Evolutionary conservation across 1,140 invertebrate genomes (phyloP), one percentile per base, ranked within the genome.

Genomic region (Heliconius hermathena): DNA sequence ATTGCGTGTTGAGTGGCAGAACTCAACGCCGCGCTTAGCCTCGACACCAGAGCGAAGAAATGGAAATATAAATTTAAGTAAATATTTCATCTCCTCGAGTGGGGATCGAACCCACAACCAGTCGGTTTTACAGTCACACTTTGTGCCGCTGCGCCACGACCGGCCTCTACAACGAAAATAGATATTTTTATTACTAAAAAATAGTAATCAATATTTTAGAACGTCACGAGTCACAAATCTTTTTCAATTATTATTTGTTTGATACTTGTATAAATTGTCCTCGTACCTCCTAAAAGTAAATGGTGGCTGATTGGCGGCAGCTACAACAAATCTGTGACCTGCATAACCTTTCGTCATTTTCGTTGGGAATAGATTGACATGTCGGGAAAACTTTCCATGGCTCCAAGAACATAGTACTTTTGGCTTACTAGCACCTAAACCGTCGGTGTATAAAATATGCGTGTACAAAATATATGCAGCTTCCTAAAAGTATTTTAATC

Each of bases 381-480:
- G 86, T 74, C 96, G 95, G 2, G 96, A 96, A 76, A 96, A 95
- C 33, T 93, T 95, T 57, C 96, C 95, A 52, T 95, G 95, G 22
- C 94, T 93, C 97, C 97, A 97, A 33, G 97, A 96, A 46, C 95
- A 96, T 26, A 97, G 82, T 9, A 97, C 95, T 38, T 95, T 80
- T 1, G 96, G 95, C 54, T 89, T 88, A 84, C 96, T 97, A 0
- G 95, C 95, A 18, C 96, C 97, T 74, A 97, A 89, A 4, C 96
- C 96, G 87, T 97, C 96, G 0, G 95, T 94, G 84, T 96, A 97
- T 29, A 97, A 90, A 82, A 95, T 95, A 85, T 97, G 97, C 0
- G 97, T 97, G 84, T 97, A 97, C 9, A 97, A 88, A 73, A 97
- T 96, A 88, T 96, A 97, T 4, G 96, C 95, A 8, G 95, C 89